Evolutionary conservation across 2,113 vertebrate genomes (phyloP), one percentile per base, ranked within the genome.

Genomic region (Dolichotis patagonum): DNA sequence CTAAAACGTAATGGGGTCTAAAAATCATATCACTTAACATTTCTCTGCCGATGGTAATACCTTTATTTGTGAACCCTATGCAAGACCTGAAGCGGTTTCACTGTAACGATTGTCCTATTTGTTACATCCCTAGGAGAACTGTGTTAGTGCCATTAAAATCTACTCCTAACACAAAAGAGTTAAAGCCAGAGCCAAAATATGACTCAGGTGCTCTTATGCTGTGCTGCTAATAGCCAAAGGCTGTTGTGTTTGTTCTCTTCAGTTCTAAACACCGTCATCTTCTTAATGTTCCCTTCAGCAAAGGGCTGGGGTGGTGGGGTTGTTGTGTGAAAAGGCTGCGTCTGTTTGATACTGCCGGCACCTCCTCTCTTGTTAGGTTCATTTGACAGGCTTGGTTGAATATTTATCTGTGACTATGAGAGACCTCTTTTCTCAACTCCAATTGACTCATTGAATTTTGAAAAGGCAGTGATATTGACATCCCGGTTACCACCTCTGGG

Each of bases 321-420:
- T 7, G 1, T 20, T 19, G 35, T 87, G 38, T 52, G 85, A 96
- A 96, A 90, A 97, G n/a, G 49, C 65, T 95, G 38, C 71, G 91
- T 85, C 52, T 97, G 58, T 90, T 96, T 78, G 30, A 67, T 95
- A 56, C 26, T 75, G 43, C 54, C 26, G 5, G 30, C 13, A 93
- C 65, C 73, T 85, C 32, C 41, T 54, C 38, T 88, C 83, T 91
- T 89, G 63, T 69, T 84, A 90, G 75, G 32, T 67, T 94, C 62
- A 13, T 89, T 67, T 92, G 94, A 92, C 82, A 93, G 90, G 35
- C 54, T 93, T 11, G 0, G 32, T 41, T 96, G 87, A 84, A 97
- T 97, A 88, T 97, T 96, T 96, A 90, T 88, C 90, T 69, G 52
- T 95, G 90, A 97, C 91, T 95, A 97, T 97, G 73, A 89, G 90